Evolutionary conservation across 2,797 vertebrate species (phyloP).

Genomic region (Psittacula derbiana): DNA sequence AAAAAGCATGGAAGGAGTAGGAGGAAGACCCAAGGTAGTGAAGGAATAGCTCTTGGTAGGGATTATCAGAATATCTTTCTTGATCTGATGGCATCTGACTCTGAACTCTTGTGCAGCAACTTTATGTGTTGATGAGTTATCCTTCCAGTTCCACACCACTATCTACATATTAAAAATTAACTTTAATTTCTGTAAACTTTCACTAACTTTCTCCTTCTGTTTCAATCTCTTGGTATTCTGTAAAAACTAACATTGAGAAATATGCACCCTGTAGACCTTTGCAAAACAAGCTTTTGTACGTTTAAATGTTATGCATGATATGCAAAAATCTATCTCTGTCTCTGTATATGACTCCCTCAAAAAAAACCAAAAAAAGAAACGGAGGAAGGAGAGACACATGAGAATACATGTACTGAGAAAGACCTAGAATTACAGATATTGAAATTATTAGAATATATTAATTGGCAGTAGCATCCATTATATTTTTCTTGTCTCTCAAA

Average conservation of each 20-base stretch:
- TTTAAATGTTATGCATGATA: background rate
- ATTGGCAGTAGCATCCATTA: background rate
- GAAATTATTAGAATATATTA: background rate
- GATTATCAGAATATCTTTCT: background rate
- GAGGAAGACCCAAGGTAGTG: background rate
- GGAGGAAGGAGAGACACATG: rapidly evolving
- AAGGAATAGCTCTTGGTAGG: background rate
- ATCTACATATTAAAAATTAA: background rate
- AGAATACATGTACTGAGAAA: background rate
- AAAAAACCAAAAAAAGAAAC: background rate
- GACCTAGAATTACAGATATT: background rate
- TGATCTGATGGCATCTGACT: background rate
- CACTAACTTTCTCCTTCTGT: background rate
- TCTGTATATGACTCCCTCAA: background rate
- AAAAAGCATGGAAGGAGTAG: background rate
- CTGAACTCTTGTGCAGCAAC: background rate
- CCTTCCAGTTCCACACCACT: background rate
- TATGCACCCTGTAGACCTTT: background rate
- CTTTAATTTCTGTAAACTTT: background rate
- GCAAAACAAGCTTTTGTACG: background rate
- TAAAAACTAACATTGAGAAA: background rate
- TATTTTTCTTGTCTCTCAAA: background rate
- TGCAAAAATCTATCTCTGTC: background rate
- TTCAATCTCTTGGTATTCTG: background rate
- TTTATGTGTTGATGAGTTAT: background rate